Evolutionary conservation across 2,888 invertebrate genomes (phyloP).

Genomic region (Thelaira solivaga): DNA sequence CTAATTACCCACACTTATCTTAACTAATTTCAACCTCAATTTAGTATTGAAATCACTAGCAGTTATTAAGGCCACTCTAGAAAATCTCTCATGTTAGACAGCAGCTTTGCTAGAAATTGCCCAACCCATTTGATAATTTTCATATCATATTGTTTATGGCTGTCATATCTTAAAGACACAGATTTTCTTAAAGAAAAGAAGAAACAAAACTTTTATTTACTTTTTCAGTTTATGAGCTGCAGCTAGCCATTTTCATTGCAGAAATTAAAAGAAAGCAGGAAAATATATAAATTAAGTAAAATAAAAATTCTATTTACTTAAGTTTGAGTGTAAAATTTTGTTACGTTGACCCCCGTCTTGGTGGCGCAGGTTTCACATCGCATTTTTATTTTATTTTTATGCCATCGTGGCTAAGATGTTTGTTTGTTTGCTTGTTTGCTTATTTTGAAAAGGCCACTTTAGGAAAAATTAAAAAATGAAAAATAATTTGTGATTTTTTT

Average conservation of each 20-base stretch:
- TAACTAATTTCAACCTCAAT: too few relatives aligned
- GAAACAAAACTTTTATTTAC: conserved; percentile 1
- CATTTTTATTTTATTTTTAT: conserved; percentile 26
- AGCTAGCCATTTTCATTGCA: background rate
- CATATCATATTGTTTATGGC: too few relatives aligned
- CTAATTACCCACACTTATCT: too few relatives aligned
- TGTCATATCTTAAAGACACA: background rate
- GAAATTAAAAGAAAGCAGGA: too few relatives aligned
- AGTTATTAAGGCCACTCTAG: too few relatives aligned
- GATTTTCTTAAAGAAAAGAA: conserved; percentile 23
- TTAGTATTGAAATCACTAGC: too few relatives aligned
- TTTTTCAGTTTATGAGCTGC: background rate
- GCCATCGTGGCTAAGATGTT: background rate
- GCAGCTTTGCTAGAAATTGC: too few relatives aligned
- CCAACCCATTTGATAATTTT: too few relatives aligned
- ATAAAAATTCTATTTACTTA: background rate
- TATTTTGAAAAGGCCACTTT: conserved; percentile 45
- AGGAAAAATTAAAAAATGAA: conserved; percentile 36
- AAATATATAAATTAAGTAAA: background rate
- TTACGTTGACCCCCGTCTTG: conserved; percentile 56
- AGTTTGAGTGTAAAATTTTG: conserved; percentile 47
- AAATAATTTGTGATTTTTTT: conserved; percentile 55
- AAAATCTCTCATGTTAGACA: too few relatives aligned
- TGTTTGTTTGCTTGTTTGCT: conserved; percentile 26
- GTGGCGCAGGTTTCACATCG: conserved; percentile 59